Percentiles rank a stretch among this genome's conserved stretches.
Conservation (phyloP, 1,140 invertebrate genomes). For the Drosophila ambigua region DNA sequence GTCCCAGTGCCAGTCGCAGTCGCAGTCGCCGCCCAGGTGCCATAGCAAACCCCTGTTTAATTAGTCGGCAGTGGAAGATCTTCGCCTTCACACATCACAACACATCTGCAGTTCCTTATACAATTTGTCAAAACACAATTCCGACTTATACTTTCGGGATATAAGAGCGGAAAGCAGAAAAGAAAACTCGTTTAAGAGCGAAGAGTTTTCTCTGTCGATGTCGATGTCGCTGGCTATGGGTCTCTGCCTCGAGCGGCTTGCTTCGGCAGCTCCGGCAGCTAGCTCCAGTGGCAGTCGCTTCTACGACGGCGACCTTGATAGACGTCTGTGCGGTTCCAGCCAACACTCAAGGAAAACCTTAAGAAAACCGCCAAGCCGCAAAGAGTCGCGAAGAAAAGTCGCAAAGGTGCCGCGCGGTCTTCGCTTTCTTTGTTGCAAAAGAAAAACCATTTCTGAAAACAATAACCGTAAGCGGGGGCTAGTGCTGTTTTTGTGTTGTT, state of each 20-base stretch:
- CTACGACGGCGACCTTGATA: constrained; percentile 83
- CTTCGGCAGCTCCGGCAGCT: constrained; percentile 7
- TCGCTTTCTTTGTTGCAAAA: constrained; percentile 48
- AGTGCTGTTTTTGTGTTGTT: constrained; percentile 32
- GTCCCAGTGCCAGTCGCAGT: constrained; percentile 31
- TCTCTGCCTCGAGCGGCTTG: constrained; percentile 30
- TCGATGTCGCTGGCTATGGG: not conserved
- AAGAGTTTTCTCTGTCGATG: constrained; percentile 35
- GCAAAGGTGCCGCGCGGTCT: constrained; percentile 36
- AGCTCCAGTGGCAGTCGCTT: constrained; percentile 70
- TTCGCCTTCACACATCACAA: constrained; percentile 58
- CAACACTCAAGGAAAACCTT: constrained; percentile 11
- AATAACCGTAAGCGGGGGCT: constrained; percentile 36
- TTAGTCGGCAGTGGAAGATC: constrained; percentile 59
- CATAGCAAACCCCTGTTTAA: constrained; percentile 27
- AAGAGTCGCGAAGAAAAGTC: constrained; percentile 30
- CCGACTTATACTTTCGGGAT: constrained; percentile 78
- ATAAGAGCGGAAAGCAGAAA: constrained; percentile 64
- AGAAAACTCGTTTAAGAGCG: constrained; percentile 71
- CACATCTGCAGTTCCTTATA: constrained; percentile 54
- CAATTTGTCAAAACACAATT: constrained; percentile 75
- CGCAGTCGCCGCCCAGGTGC: constrained; percentile 18
- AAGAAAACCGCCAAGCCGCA: constrained; percentile 19
- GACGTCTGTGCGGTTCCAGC: constrained; percentile 72
- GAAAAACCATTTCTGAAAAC: constrained; percentile 46